phyloP scores from a whole-genome alignment of 1,140 invertebrate genomes.

The Sarcophaga bullata region DNA sequence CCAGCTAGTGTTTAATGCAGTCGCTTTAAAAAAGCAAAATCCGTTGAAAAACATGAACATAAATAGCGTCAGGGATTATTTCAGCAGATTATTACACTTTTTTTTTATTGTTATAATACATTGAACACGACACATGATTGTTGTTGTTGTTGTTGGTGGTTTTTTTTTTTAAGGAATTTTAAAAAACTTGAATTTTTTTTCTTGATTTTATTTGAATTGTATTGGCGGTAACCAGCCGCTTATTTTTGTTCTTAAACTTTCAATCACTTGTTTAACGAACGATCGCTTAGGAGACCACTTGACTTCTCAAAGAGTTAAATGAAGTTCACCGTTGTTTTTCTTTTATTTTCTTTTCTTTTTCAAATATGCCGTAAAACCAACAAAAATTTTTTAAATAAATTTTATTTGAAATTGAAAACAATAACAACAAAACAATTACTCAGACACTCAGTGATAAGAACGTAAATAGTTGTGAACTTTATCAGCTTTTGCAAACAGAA shows the following conservation, averaged over 20 bases:
- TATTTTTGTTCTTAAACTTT: not conserved
- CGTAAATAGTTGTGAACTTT: not conserved
- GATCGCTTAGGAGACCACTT: not conserved
- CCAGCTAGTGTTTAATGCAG: constrained; percentile 1
- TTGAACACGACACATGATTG: too few relatives aligned
- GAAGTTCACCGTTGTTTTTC: not conserved
- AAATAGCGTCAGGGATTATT: too few relatives aligned
- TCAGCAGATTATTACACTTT: too few relatives aligned
- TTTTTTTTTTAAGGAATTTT: not conserved
- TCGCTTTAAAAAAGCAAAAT: too few relatives aligned
- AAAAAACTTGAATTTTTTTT: not conserved
- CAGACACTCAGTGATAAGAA: not conserved
- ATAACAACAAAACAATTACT: not conserved
- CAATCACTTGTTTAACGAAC: not conserved
- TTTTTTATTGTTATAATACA: too few relatives aligned
- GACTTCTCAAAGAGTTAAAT: not conserved
- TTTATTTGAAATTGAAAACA: not conserved
- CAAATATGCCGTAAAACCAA: not conserved
- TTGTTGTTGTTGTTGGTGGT: too few relatives aligned
- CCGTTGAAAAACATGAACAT: too few relatives aligned
- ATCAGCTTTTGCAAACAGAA: not conserved
- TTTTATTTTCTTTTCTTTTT: too few relatives aligned
- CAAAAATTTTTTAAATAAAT: not conserved
- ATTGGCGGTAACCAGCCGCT: not conserved
- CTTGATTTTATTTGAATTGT: not conserved